Conservation (phyloP, 1,140 invertebrate species). For the Cherax destructor region DNA sequence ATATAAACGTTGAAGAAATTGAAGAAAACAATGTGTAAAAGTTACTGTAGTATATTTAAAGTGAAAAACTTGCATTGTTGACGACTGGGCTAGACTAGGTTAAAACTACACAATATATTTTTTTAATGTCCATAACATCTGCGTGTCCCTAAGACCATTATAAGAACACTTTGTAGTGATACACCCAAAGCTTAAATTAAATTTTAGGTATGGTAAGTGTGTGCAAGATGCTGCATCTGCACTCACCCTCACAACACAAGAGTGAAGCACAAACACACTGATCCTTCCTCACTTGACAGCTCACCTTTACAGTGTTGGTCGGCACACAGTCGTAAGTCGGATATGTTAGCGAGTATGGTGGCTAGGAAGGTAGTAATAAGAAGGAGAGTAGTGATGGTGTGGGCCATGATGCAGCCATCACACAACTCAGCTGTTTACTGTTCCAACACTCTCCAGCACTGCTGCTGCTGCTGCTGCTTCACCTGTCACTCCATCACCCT, state of each 20-base stretch:
- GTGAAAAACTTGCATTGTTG: too few relatives aligned
- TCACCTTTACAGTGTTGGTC: slow-evolving; percentile 33
- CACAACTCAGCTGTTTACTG: slow-evolving; percentile 42
- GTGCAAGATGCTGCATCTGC: background rate
- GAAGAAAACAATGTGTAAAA: too few relatives aligned
- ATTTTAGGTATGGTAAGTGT: background rate
- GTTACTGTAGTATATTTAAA: too few relatives aligned
- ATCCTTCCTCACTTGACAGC: background rate
- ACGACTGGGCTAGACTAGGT: too few relatives aligned
- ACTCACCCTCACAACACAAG: background rate
- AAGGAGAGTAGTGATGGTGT: background rate
- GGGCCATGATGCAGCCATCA: slow-evolving; percentile 27
- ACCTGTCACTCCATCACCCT: background rate
- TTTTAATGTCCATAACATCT: too few relatives aligned
- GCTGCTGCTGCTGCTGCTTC: background rate
- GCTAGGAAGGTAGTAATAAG: background rate
- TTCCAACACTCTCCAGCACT: slow-evolving; percentile 23
- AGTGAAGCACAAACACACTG: too few relatives aligned
- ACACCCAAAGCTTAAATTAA: too few relatives aligned
- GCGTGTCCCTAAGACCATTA: too few relatives aligned
- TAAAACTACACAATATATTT: too few relatives aligned
- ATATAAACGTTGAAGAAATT: too few relatives aligned
- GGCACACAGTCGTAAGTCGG: slow-evolving; percentile 25
- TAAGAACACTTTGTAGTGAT: too few relatives aligned
- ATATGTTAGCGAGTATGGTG: slow-evolving; percentile 3